Evolutionary conservation across 2,113 vertebrate species (phyloP), one percentile per base, ranked within the genome.

Genomic region (Seriola rivoliana): DNA sequence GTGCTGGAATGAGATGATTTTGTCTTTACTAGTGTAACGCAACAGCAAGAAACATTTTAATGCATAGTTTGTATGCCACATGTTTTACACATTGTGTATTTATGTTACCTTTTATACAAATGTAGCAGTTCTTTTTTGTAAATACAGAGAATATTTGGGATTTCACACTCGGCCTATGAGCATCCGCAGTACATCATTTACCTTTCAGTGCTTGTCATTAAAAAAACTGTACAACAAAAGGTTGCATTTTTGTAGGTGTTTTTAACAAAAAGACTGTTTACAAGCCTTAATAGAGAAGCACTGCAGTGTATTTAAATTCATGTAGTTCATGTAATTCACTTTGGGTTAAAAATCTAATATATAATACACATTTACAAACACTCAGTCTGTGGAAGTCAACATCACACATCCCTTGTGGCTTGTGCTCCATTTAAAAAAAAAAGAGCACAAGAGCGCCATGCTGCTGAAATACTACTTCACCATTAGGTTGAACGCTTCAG

Each of bases 21-120:
- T 70, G 68, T 58, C 44, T 85, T 58, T 42, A 84, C 11, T 36
- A 54, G 23, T 55, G 42, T 64, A 83, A 69, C 16, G 62, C 68
- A 36, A 72, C 57, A 71, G 55, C 50, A 75, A 85, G 21, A 75
- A 52, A 44, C 63, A 59, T 70, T 62, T 42, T 69, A 29, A 70
- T 78, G 67, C 55, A 73, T 88, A 87, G 86, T 95, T 92, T 95
- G 92, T 94, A 95, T 94, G 95, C 94, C 94, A 95, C 95, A 93
- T 88, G 80, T 96, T 96, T 96, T 96, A 96, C 95, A 97, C 95
- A 95, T 93, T 96, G 94, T 97, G 96, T 96, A 96, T 96, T 97
- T 90, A 78, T 84, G 82, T 95, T 95, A 93, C 93, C 95, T 94
- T 96, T 97, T 96, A 96, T 96, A 96, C 95, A 96, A 95, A 95